Evolutionary conservation across 1,140 invertebrate species (phyloP), one percentile per base, ranked within the genome.

Genomic region (Drosophila arawakana): DNA sequence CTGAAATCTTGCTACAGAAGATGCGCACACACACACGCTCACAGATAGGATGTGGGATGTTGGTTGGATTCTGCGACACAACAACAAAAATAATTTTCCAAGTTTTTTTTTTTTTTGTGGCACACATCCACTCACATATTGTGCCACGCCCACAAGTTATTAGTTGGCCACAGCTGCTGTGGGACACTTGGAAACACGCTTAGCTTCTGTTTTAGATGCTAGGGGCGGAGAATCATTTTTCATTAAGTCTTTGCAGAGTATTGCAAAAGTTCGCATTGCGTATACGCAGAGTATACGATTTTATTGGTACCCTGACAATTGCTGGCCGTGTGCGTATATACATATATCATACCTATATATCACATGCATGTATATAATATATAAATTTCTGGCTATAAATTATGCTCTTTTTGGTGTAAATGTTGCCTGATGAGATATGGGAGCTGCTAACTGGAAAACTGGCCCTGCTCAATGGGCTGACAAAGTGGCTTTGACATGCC

Each of bases 211-310:
- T 41, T 43, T 41, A 4, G 41, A 25, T 47, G 39, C 39, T 60
- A 52, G 50, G 6, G 10, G 58, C 34, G 41, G 34, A 83, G 50
- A 25, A 78, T 80, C 79, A 79, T 86, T 86, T 86, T 85, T 85
- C 76, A 86, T 86, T 81, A 86, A 76, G 82, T 86, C 81, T 86
- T 86, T 74, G 70, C 75, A 76, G 69, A 78, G 77, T 81, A 79
- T 86, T 76, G 75, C 81, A 67, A 35, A 55, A 59, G 37, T 67
- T 67, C 34, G 61, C 25, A 30, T 50, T 57, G 39, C 47, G 52
- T 49, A 58, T 44, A 68, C 76, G 62, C 80, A 75, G 62, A 52
- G 34, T 39, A 39, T 37, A 54, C 50, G 15, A 73, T 80, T 86
- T 86, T 81, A 85, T 86, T 84, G 69, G 69, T 60, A 61, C 34